phyloP scores from a whole-genome alignment of 2,113 vertebrate species.

The Eptatretus burgeri region DNA sequence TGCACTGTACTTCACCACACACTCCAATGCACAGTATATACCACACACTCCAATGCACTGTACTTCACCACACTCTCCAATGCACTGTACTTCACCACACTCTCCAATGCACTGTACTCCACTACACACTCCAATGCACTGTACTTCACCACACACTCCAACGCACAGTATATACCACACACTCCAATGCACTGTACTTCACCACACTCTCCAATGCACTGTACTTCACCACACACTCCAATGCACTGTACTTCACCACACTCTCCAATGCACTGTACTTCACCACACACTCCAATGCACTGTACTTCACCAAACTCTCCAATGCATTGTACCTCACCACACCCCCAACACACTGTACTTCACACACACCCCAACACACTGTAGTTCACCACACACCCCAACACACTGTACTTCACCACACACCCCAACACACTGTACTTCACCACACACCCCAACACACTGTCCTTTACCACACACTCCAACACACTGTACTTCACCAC shows the following conservation, averaged over 20 bases:
- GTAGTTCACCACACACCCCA: not conserved
- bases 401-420: not conserved
- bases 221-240: not conserved
- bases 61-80: not conserved
- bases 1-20: too few relatives aligned
- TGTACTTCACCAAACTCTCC: not conserved
- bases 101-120: not conserved
- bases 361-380: not conserved
- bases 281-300: not conserved
- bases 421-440: not conserved
- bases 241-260: not conserved
- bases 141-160: not conserved
- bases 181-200: not conserved
- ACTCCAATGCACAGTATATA: too few relatives aligned
- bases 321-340: not conserved
- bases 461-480: not conserved
- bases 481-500: not conserved
- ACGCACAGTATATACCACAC: not conserved
- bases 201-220: not conserved
- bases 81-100: not conserved
- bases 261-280: not conserved
- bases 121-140: not conserved
- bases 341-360: not conserved
- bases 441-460: not conserved
- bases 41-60: too few relatives aligned